phyloP scores from a whole-genome alignment of 2,113 vertebrate genomes.

The Solea solea region DNA sequence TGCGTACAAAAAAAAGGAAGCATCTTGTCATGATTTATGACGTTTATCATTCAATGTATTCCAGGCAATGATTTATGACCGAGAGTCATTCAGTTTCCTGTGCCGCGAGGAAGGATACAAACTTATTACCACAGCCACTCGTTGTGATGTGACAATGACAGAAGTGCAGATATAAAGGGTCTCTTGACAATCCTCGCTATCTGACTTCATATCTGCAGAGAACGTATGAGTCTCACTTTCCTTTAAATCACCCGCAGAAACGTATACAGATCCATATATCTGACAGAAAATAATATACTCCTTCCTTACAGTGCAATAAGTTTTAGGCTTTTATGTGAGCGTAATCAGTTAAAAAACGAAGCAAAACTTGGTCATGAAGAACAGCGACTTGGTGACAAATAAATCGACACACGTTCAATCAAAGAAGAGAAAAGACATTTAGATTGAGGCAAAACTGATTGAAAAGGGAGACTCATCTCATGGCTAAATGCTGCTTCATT shows the following conservation, averaged over 20 bases:
- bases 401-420: constrained; percentile 30
- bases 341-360: constrained; percentile 1
- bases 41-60: not conserved
- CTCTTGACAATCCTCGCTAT: not conserved
- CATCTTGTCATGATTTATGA: not conserved
- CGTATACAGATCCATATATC: not conserved
- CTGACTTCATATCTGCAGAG: not conserved
- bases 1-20: not conserved
- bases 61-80: not conserved
- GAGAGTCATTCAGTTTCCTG: not conserved
- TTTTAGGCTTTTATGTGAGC: not conserved
- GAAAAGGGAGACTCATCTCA: constrained; percentile 33
- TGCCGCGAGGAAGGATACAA: not conserved
- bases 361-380: constrained; percentile 5
- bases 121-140: not conserved
- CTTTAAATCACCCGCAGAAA: constrained; percentile 9
- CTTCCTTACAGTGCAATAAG: not conserved
- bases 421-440: constrained; percentile 30
- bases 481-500: constrained; percentile 47
- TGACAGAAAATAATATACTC: constrained; percentile 10
- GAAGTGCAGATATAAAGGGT: not conserved
- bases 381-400: not conserved
- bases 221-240: not conserved
- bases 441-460: constrained; percentile 36
- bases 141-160: not conserved